Percentiles rank a stretch among this genome's conserved stretches.
phyloP scores from a whole-genome alignment of 2,797 vertebrate genomes.

The Momotus momota region DNA sequence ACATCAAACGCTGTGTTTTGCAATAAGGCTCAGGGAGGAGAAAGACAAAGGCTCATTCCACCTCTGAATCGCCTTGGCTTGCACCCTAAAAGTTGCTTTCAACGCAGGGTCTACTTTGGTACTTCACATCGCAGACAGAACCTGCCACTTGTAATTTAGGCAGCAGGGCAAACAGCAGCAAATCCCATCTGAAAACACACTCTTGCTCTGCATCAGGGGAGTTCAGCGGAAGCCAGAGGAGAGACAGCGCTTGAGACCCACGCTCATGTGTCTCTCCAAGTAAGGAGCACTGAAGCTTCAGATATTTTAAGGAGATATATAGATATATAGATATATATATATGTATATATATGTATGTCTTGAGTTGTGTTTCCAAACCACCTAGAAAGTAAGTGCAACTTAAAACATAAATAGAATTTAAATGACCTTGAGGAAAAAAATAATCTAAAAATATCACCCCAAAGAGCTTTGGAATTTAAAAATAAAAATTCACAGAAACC shows the following conservation, averaged over 20 bases:
- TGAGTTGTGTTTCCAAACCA: neutral
- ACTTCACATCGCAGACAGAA: conserved; percentile 42
- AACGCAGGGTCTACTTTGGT: neutral
- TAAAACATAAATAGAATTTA: neutral
- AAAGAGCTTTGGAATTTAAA: neutral
- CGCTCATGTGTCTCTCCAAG: neutral
- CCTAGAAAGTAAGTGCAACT: neutral
- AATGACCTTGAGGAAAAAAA: neutral
- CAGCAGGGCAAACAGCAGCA: conserved; percentile 14
- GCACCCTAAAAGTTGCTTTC: conserved; percentile 7
- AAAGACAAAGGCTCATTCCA: neutral
- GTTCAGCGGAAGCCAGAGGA: neutral
- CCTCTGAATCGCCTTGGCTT: neutral
- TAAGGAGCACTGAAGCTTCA: neutral
- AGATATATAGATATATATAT: too few relatives aligned
- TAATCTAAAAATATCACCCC: neutral
- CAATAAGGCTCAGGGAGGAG: neutral
- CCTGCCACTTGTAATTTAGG: conserved; percentile 31
- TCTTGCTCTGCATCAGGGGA: neutral
- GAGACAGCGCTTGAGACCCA: neutral
- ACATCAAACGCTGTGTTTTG: neutral
- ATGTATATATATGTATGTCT: neutral
- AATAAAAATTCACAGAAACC: neutral
- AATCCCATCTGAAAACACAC: conserved; percentile 22
- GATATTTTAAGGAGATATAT: too few relatives aligned